Percentiles rank a stretch among this genome's conserved stretches.
phyloP scores from a whole-genome alignment of 2,797 vertebrate species.

The Manis pentadactyla region DNA sequence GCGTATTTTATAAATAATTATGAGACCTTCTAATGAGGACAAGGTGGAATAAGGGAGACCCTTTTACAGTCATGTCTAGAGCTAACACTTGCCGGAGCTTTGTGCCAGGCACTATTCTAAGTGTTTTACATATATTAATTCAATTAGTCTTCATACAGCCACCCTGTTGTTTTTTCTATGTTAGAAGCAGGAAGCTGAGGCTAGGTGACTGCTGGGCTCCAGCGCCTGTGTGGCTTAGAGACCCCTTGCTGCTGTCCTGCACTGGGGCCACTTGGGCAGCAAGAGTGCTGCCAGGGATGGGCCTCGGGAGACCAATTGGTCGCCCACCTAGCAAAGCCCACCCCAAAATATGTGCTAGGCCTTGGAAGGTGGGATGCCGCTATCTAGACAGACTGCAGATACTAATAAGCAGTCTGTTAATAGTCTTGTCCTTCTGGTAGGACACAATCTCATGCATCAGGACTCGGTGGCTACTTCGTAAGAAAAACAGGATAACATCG shows the following conservation, averaged over 20 bases:
- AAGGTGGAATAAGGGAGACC: neutral
- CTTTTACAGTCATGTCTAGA: neutral
- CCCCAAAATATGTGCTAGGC: neutral
- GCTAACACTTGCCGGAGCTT: neutral
- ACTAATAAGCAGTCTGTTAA: neutral
- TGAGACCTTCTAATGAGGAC: neutral
- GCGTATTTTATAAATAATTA: neutral
- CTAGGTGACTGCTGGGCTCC: neutral
- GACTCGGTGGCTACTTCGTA: neutral
- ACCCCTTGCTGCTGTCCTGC: neutral
- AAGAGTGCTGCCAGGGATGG: rapidly evolving
- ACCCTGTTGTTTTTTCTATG: neutral
- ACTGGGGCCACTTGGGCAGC: neutral
- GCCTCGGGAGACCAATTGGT: neutral
- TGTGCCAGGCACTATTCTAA: neutral
- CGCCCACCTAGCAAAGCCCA: neutral
- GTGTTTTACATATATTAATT: neutral
- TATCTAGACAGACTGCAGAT: neutral
- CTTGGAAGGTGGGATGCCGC: neutral
- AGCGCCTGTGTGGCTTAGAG: neutral
- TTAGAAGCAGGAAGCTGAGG: neutral
- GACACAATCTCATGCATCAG: neutral
- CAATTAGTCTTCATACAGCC: neutral
- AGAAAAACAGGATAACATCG: neutral
- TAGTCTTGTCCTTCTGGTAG: neutral